Evolutionary conservation across 1,140 invertebrate species (phyloP).

Genomic region (Drusus annulatus): DNA sequence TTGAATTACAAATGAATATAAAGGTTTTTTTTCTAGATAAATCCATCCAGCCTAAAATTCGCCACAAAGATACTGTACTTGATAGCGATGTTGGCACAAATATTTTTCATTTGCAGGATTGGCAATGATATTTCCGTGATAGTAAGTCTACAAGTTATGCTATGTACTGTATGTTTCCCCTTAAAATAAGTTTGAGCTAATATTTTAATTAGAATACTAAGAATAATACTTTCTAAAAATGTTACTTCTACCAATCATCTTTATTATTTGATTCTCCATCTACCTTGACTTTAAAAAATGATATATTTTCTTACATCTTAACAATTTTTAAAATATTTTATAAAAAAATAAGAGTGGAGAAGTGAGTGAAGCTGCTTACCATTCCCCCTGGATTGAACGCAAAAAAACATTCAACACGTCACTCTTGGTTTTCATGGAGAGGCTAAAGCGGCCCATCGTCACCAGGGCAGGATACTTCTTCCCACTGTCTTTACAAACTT

Average conservation of each 20-base stretch:
- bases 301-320: too few relatives aligned
- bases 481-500: constrained; percentile 59
- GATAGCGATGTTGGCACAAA: constrained; percentile 60
- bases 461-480: constrained; percentile 60
- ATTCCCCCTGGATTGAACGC: constrained; percentile 55
- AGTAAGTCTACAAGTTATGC: constrained; percentile 48
- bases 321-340: too few relatives aligned
- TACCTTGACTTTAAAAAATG: too few relatives aligned
- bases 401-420: constrained; percentile 51
- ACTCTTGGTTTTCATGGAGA: constrained; percentile 60
- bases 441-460: constrained; percentile 58
- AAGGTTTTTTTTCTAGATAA: constrained; percentile 58
- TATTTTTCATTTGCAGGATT: constrained; percentile 62
- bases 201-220: too few relatives aligned
- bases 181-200: too few relatives aligned
- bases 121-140: constrained; percentile 61
- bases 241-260: too few relatives aligned
- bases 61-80: constrained; percentile 55
- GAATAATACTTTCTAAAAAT: too few relatives aligned
- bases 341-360: constrained; percentile 56
- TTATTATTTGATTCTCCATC: too few relatives aligned
- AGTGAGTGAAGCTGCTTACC: constrained; percentile 57
- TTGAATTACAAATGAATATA: too few relatives aligned
- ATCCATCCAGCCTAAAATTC: constrained; percentile 56
- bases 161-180: too few relatives aligned